Base-by-base conservation (phyloP, 2,113 vertebrate species). In the Hepsetus odoe region DNA sequence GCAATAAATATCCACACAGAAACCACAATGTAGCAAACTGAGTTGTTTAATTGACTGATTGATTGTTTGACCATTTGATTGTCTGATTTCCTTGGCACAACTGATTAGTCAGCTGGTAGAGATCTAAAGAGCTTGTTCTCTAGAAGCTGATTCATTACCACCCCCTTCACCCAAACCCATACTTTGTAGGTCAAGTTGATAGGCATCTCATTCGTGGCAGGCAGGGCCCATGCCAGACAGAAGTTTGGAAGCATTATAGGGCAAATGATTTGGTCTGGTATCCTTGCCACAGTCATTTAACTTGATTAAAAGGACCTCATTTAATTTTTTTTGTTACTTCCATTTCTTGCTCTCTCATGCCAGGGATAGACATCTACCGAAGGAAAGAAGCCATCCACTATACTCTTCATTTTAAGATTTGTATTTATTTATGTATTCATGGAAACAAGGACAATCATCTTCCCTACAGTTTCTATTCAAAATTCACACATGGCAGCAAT, bases 261-360 rank as follows among this genome's bases (percentile, higher is more conserved):
- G 35, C 40, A 64, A 82, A 59, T 49, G 5, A 72, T 73, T 67
- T 38, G 53, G 30, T 68, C 40, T 69, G 44, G 10, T 72, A 70
- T 67, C 51, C 51, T 58, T 38, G n/a, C 64, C 69, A 20, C 24
- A 82, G 75, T 67, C 66, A 46, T 81, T 82, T 79, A 82, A 55
- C 26, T 76, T 79, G 82, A 81, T 84, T 71, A 84, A 84, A 81
- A 75, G 65, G 46, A 32, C 53, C 58, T 71, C 40, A 30, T 67
- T 77, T 32, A 26, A 79, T 82, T 76, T 46, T 26, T 5, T 22
- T 64, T 64, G 28, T 38, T 66, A 22, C 40, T 44, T 44, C 9
- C 30, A 74, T 72, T 81, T 33, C 49, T 65, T 68, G 30, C 71
- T 84, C 9, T 49, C 58, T 33, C 72, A 58, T 59, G 30, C 68